Evolutionary conservation across 2,797 vertebrate genomes (phyloP).

Genomic region (Delichon dasypus): DNA sequence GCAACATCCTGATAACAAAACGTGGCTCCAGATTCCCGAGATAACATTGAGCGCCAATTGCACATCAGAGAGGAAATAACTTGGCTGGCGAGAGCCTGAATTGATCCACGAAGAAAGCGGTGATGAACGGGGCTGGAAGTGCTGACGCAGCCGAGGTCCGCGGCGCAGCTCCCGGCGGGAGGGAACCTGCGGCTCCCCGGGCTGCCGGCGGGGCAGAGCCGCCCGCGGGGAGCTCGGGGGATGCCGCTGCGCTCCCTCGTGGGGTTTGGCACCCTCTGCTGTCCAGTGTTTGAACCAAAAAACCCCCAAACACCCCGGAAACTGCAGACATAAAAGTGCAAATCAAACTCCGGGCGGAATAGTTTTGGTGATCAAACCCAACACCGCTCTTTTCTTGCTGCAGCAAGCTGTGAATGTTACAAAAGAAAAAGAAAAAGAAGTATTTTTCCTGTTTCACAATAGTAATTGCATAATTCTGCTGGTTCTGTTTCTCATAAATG

Average conservation of each 20-base stretch:
- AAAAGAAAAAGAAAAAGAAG: background rate
- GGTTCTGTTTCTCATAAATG: background rate
- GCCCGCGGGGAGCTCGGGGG: background rate
- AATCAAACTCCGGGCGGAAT: background rate
- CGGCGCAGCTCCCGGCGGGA: background rate
- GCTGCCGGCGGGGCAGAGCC: background rate
- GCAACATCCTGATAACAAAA: slow-evolving; percentile 49
- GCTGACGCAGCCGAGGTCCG: slow-evolving; percentile 2
- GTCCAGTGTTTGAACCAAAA: background rate
- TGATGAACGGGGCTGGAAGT: background rate
- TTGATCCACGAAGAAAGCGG: slow-evolving; percentile 19
- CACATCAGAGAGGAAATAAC: slow-evolving; percentile 34
- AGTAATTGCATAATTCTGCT: background rate
- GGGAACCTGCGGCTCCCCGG: background rate
- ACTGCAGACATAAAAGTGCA: background rate
- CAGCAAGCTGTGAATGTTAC: background rate
- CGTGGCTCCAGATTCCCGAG: slow-evolving; percentile 43
- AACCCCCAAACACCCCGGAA: background rate
- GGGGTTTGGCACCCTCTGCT: slow-evolving; percentile 65
- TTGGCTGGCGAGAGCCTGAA: background rate
- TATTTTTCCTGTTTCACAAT: background rate
- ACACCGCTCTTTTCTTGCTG: background rate
- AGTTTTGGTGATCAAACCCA: background rate
- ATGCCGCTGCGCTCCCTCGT: slow-evolving; percentile 18
- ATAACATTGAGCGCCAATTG: slow-evolving; percentile 29